A percentile compares a stretch with the other conserved stretches of the same genome.
phyloP scores from a whole-genome alignment of 1,140 invertebrate species.

The Ptiloglossa arizonensis region DNA sequence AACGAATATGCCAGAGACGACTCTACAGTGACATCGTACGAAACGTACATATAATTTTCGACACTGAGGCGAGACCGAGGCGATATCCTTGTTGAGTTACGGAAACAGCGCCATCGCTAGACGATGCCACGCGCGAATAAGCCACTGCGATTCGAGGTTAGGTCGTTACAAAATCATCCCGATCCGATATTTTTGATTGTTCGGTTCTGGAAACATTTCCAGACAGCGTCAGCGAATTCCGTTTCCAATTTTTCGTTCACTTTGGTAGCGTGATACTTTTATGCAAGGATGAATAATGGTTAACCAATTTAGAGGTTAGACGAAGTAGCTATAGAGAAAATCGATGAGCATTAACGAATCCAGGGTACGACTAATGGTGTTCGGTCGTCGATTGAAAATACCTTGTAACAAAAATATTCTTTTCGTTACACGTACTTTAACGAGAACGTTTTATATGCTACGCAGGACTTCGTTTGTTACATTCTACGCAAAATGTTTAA shows the following conservation, averaged over 20 bases:
- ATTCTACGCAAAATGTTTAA: neutral
- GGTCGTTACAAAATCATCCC: neutral
- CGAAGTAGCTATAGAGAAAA: neutral
- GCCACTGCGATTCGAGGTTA: slow-evolving; percentile 30
- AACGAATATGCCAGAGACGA: neutral
- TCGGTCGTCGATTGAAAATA: neutral
- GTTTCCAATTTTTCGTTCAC: neutral
- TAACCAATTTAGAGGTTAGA: slow-evolving; percentile 2
- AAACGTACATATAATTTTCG: slow-evolving; percentile 23
- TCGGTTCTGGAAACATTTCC: neutral
- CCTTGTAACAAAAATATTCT: neutral
- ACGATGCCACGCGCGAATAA: slow-evolving; percentile 26
- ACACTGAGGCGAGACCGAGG: neutral
- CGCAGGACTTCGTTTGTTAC: neutral
- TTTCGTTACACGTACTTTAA: neutral
- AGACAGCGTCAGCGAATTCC: no score
- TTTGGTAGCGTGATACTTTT: neutral
- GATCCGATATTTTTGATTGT: neutral
- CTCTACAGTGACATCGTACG: no score
- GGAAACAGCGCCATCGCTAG: slow-evolving; percentile 31
- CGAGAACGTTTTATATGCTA: neutral
- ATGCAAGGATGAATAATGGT: neutral
- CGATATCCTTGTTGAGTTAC: neutral
- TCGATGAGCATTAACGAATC: neutral
- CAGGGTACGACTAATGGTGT: neutral